Conservation (phyloP, 2,113 vertebrate species). For the Alexandromys fortis region DNA sequence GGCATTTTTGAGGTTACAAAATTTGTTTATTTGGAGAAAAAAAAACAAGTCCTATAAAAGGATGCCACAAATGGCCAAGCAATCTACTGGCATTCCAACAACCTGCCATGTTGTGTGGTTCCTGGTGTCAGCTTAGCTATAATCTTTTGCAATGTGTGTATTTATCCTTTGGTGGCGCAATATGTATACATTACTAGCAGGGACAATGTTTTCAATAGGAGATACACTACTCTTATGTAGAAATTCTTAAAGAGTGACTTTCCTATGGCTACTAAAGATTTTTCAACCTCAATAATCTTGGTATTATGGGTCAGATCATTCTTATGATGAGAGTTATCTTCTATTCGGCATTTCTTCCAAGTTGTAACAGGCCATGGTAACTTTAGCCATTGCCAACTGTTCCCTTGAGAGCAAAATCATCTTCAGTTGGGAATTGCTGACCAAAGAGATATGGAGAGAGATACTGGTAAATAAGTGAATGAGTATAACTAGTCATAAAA, state of each 20-base stretch:
- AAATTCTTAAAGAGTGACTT: neutral
- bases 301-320: neutral
- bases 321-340: neutral
- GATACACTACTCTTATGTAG: neutral
- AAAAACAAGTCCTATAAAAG: neutral
- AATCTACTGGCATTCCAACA: neutral
- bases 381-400: constrained; percentile 23
- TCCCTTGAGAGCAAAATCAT: neutral
- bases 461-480: neutral
- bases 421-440: neutral
- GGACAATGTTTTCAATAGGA: neutral
- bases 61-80: neutral
- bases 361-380: neutral
- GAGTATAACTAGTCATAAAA: neutral
- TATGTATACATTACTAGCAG: neutral
- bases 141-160: neutral
- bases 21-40: neutral
- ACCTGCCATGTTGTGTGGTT: neutral
- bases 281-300: neutral
- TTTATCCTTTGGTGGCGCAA: neutral
- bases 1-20: neutral
- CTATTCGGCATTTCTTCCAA: neutral
- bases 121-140: neutral
- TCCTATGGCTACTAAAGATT: neutral
- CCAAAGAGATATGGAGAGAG: neutral